Evolutionary conservation across 2,888 invertebrate genomes (phyloP).

Genomic region (Archaeoteleia sp.): DNA sequence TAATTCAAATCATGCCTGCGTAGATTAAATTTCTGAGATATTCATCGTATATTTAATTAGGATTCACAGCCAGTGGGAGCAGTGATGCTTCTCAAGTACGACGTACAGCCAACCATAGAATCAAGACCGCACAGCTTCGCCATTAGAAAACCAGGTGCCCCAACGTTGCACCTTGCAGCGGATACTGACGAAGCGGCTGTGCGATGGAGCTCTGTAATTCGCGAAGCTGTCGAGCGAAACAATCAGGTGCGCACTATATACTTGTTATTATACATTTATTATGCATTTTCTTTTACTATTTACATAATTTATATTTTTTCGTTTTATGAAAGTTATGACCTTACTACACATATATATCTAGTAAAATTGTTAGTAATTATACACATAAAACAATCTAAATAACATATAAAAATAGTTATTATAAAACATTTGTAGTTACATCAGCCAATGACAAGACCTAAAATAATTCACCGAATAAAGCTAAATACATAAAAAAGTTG

Average conservation of each 20-base stretch:
- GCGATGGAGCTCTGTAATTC: slow-evolving; percentile 86
- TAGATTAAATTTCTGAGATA: slow-evolving; percentile 28
- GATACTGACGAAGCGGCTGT: slow-evolving; percentile 83
- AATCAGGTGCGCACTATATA: slow-evolving; percentile 76
- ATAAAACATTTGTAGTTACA: no score
- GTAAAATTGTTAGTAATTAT: no score
- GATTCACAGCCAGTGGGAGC: slow-evolving; percentile 93
- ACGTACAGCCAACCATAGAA: slow-evolving; percentile 80
- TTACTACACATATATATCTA: no score
- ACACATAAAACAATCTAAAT: no score
- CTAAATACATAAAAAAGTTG: no score
- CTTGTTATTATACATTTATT: slow-evolving; percentile 9
- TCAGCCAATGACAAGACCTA: no score
- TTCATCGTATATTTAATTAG: slow-evolving; percentile 73
- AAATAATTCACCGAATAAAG: no score
- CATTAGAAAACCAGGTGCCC: slow-evolving; percentile 82
- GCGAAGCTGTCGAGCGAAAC: slow-evolving; percentile 85
- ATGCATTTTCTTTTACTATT: background rate
- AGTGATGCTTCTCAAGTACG: slow-evolving; percentile 89
- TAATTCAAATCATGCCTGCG: slow-evolving; percentile 17
- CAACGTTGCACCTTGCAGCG: slow-evolving; percentile 86
- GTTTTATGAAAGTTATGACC: no score
- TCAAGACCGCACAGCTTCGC: slow-evolving; percentile 84
- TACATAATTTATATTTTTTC: background rate
- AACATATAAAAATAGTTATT: no score